Base-by-base conservation (phyloP, 2,888 invertebrate genomes). In the Biston stratarius region DNA sequence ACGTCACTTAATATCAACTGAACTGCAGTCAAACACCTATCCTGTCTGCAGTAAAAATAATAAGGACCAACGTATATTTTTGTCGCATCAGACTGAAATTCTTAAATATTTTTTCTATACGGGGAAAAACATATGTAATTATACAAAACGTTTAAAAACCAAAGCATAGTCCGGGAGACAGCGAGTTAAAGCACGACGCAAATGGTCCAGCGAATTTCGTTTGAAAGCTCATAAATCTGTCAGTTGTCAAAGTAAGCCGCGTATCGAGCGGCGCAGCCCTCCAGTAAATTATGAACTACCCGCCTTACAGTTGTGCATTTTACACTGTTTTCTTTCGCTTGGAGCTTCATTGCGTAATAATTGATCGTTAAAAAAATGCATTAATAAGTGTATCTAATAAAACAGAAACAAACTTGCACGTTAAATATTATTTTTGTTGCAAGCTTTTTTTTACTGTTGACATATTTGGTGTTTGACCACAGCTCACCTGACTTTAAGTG, bases 231-330 rank as follows among this genome's bases (percentile, higher is more conserved):
- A 92, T 93, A 93, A 93, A 93, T 93, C 87, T 90, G 90, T 90
- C 92, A 91, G 68, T 72, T 83, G 92, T 92, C 93, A 92, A 92
- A 92, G 84, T 93, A 92, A 93, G 92, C 92, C 89, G 84, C 88
- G 91, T 92, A 93, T 92, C 93, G 93, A 91, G 79, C 84, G 77
- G 74, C 72, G 84, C 93, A 92, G 91, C 85, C 87, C 83, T 77
- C 80, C 81, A 78, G 86, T 92, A 89, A 92, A 91, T 92, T 92
- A 91, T 89, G 88, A 87, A 89, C 88, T 89, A 83, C 79, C 81
- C 78, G 80, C 81, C 74, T 76, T 72, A 72, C 62, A 57, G 57
- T 59, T 60, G 72, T 72, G 75, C 74, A 67, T 68, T 73, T 72
- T 77, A 69, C 48, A 56, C 60, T 67, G 72, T 69, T 73, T 74